Percentiles rank a stretch among this genome's conserved stretches.
These are phyloP conservation scores for Diorhabda sublineata DNA, from an alignment of 1,140 invertebrate species.

Conservation along the genomic window DNA sequence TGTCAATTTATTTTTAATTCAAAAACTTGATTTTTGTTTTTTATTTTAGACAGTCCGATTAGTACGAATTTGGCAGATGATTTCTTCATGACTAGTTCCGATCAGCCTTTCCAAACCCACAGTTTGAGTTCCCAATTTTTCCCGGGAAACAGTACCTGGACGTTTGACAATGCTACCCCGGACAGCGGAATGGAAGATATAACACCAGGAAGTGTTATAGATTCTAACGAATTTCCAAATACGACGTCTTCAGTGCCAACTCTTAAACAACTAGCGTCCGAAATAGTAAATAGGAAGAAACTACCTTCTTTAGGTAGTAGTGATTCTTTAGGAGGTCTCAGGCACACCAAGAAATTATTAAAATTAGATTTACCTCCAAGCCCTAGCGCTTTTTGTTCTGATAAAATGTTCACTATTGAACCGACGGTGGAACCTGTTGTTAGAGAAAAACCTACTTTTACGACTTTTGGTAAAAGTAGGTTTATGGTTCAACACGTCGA, in stretches of 20 bases:
- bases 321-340: conserved; percentile 58
- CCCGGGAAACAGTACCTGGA: conserved; percentile 51
- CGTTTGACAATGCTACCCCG: conserved; percentile 49
- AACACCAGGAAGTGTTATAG: conserved; percentile 49
- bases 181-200: conserved; percentile 58
- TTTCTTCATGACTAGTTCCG: conserved; percentile 67
- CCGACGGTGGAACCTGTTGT: conserved; percentile 32
- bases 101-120: conserved; percentile 62
- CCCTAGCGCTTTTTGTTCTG: conserved; percentile 45
- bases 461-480: conserved; percentile 45
- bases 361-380: conserved; percentile 64
- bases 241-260: conserved; percentile 24
- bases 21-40: not conserved
- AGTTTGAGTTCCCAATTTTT: conserved; percentile 66
- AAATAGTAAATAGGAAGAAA: conserved; percentile 34
- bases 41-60: conserved; percentile 13
- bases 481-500: conserved; percentile 46
- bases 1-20: not conserved
- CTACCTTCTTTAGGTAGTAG: conserved; percentile 18
- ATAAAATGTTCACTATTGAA: conserved; percentile 37
- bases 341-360: conserved; percentile 67
- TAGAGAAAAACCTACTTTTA: conserved; percentile 43
- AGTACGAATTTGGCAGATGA: conserved; percentile 49
- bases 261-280: conserved; percentile 37
- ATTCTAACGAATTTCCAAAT: conserved; percentile 30